Evolutionary conservation across 2,113 vertebrate genomes (phyloP), one percentile per base, ranked within the genome.

Genomic region (Reinhardtius hippoglossoides): DNA sequence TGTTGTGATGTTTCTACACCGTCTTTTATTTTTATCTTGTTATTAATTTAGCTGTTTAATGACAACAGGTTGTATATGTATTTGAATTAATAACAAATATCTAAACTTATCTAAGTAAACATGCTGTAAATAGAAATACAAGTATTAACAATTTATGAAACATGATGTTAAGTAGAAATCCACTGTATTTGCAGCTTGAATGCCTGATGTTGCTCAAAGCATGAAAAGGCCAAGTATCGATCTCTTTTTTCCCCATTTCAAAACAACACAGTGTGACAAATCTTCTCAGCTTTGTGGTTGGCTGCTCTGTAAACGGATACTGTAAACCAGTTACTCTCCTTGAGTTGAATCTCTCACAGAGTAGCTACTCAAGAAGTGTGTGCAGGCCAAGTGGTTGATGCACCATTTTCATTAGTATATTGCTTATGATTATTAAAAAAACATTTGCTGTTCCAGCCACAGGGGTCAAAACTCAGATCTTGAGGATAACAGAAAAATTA

Each of bases 11-110:
- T 15, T 15, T 18, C 7, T 23, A 23, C 35, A 9, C 35, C 2
- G 35, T n/a, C 9, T 37, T 1, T 37, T 2, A 37, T 37, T 37
- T 37, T 9, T 10, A 20, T 26, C 21, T 55, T 31, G 31, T 31
- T 16, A 42, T 12, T 15, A n/a, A 20, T 61, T 24, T 26, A 2
- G 7, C 2, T 44, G 44, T 24, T 9, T 24, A 24, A 23, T 24
- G 55, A 35, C 35, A 62, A 77, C 66, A 70, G 46, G 61, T 58
- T 65, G 23, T 9, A 40, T 5, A 37, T 59, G 5, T 55, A 6
- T 18, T 46, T 8, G 14, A 57, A 64, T 50, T 20, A 21, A 59
- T 12, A 27, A 67, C 13, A 23, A 9, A 7, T 15, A 44, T 14
- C 14, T 44, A 44, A 14, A 37, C 13, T 13, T 44, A 44, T 12